Base-by-base conservation (phyloP, 2,888 invertebrate species). In the Diaphora mendica region DNA sequence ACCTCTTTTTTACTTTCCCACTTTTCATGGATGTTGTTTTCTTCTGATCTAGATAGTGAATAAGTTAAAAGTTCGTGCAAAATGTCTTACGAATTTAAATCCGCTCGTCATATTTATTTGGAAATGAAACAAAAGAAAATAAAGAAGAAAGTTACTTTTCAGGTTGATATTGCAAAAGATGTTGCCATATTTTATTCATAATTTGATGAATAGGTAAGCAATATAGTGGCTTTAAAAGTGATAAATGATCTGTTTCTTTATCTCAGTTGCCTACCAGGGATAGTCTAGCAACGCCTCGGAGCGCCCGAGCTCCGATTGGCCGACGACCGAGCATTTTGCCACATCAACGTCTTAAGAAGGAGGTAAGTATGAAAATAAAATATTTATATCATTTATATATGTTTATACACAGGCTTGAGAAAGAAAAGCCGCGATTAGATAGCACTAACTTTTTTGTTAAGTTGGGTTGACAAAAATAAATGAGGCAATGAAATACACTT, bases 271-370 rank as follows among this genome's bases (percentile, higher is more conserved):
- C 95, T 82, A 83, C 94, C 82, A 92, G 94, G 85, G 95, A 95
- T 88, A 89, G 92, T 79, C 87, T 95, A 86, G 90, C 91, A 68
- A 95, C 95, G 87, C 95, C 95, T 79, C 89, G 95, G 92, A 95
- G 95, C 86, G 95, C 94, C 84, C 90, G 95, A 75, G 93, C 95
- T 91, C 94, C 95, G 48, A 80, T 93, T 72, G 92, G 92, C 72
- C 89, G 95, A 80, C 90, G 94, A 79, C 84, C 94, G 51, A 89
- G 91, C 82, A 92, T 95, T 68, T 96, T 96, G 77, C 94, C 95
- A 65, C 95, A 94, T 85, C 94, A 94, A 82, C 93, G 95, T 75
- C 81, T 94, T 77, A 95, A 94, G 81, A 94, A 94, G 84, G 95
- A 95, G 92, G 95, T 95, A 76, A 70, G 79, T 71, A 62, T 17